These are phyloP conservation scores for Ctenomys sociabilis DNA, from an alignment of 2,113 vertebrate genomes.

Conservation along the genomic window DNA sequence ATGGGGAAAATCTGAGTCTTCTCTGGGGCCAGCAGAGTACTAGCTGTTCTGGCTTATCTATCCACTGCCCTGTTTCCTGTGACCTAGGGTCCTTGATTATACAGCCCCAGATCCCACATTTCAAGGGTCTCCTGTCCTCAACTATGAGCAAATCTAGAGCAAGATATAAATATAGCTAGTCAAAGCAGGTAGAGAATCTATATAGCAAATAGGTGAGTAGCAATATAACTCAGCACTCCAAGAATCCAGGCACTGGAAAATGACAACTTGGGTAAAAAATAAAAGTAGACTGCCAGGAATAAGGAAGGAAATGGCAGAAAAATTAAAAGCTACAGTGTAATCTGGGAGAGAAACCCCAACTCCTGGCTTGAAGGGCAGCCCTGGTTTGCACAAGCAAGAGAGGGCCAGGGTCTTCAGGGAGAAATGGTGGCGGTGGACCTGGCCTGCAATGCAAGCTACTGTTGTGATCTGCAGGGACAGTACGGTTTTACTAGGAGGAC, in stretches of 20 bases:
- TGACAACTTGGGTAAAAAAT: neutral
- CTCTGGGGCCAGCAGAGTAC: neutral
- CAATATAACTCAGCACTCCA: neutral
- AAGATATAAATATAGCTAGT: neutral
- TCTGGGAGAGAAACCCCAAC: neutral
- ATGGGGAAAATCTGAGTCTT: neutral
- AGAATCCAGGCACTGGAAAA: neutral
- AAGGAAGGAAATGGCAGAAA: neutral
- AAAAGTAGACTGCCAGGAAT: neutral
- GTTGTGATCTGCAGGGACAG: neutral
- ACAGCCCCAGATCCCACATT: neutral
- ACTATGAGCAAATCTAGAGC: neutral
- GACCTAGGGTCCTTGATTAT: neutral
- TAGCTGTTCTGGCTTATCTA: neutral
- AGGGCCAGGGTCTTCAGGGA: neutral
- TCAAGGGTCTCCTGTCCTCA: neutral
- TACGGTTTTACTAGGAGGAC: neutral
- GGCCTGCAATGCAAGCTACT: neutral
- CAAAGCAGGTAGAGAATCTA: neutral
- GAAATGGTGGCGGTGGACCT: neutral
- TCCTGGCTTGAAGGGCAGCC: neutral
- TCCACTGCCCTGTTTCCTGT: neutral
- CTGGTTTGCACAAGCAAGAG: neutral
- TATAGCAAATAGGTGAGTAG: neutral
- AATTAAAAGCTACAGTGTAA: neutral